Percentiles rank a stretch among this genome's conserved stretches.
Conservation (phyloP, 2,888 invertebrate species). For the Amaurobius ferox region DNA sequence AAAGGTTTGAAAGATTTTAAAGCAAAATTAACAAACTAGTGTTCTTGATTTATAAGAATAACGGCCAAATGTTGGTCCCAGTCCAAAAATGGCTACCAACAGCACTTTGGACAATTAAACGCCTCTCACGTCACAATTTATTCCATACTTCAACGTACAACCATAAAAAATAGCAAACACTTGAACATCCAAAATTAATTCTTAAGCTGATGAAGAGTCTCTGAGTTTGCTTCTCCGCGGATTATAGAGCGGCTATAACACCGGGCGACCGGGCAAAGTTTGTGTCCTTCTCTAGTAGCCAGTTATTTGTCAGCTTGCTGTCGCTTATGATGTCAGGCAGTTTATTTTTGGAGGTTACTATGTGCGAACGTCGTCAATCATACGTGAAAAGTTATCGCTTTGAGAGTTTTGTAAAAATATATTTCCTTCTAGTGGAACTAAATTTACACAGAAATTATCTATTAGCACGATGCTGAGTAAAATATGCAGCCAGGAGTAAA, state of each 20-base stretch:
- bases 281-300: conserved; percentile 13
- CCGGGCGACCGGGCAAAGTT: neutral
- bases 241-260: neutral
- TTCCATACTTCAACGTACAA: neutral
- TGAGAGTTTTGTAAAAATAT: neutral
- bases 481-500: too few species aligned
- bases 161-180: conserved; percentile 6
- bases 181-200: conserved; percentile 38
- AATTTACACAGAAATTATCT: conserved; percentile 8
- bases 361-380: conserved; percentile 44
- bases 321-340: conserved; percentile 46
- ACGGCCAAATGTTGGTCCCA: too few species aligned
- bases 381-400: neutral
- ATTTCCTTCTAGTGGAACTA: neutral
- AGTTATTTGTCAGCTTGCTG: conserved; percentile 58
- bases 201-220: neutral
- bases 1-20: too few species aligned
- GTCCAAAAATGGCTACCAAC: too few species aligned
- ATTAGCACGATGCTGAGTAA: neutral
- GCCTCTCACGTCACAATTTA: neutral
- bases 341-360: conserved; percentile 53
- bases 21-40: too few species aligned
- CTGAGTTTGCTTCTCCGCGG: neutral
- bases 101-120: too few species aligned
- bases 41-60: too few species aligned